Conservation (phyloP, 2,888 invertebrate genomes). For the Dysmachus trigonus region DNA sequence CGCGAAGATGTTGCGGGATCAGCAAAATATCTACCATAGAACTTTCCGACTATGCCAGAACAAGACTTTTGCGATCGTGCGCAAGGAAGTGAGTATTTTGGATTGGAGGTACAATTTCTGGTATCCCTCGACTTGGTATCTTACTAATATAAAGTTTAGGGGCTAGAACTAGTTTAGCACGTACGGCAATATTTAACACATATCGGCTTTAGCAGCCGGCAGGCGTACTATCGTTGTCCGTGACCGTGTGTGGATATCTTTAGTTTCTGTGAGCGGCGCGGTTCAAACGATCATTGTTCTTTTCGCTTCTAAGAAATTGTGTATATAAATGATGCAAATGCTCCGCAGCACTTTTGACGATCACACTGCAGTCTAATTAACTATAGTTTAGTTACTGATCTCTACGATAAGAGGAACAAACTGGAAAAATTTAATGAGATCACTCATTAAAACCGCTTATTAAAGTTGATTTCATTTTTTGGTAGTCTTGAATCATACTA, state of each 20-base stretch:
- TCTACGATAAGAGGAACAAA: neutral
- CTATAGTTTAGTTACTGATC: neutral
- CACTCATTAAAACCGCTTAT: neutral
- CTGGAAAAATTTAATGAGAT: neutral
- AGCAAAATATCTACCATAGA: neutral
- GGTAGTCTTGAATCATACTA: neutral
- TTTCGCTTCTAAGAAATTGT: neutral
- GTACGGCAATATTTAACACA: neutral
- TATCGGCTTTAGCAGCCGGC: neutral
- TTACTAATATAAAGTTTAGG: neutral
- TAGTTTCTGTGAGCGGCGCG: neutral
- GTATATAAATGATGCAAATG: neutral
- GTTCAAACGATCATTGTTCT: constrained; percentile 12
- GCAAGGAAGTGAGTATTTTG: constrained; percentile 13
- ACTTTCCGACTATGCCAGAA: neutral
- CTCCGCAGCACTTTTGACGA: neutral
- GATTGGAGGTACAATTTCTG: neutral
- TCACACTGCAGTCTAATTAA: neutral
- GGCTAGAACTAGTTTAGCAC: constrained; percentile 9
- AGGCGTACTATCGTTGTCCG: neutral
- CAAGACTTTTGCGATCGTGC: neutral
- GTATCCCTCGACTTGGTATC: neutral
- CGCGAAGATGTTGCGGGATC: neutral
- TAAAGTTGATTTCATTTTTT: neutral
- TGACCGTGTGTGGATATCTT: constrained; percentile 11